phyloP scores from a whole-genome alignment of 2,113 vertebrate species.

The Theristicus caerulescens region DNA sequence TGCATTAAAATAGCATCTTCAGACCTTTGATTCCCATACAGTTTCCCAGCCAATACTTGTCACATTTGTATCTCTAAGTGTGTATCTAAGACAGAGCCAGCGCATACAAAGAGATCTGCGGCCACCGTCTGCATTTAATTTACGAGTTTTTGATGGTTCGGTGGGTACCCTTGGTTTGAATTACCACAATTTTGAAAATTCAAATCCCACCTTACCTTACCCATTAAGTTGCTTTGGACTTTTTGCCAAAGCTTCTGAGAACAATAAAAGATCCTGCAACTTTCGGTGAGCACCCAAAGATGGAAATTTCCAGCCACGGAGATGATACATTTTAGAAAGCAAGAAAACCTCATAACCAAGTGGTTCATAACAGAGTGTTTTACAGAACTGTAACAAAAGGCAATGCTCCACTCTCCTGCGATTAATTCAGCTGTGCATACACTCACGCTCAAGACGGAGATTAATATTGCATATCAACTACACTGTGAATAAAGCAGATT shows the following conservation, averaged over 20 bases:
- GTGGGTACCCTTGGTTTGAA: background rate
- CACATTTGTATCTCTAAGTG: too few relatives aligned
- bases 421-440: background rate
- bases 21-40: background rate
- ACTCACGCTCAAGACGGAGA: background rate
- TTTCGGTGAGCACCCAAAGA: background rate
- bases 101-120: background rate
- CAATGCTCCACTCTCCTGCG: background rate
- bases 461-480: background rate
- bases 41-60: background rate
- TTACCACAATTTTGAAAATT: background rate
- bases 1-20: background rate
- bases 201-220: background rate
- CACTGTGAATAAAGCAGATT: background rate
- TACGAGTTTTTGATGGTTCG: background rate
- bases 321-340: background rate
- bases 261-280: background rate
- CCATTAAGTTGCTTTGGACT: background rate
- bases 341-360: background rate
- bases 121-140: background rate
- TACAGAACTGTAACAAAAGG: background rate
- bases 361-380: background rate
- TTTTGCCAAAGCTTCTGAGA: background rate
- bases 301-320: background rate
- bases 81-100: background rate